Evolutionary conservation across 2,888 invertebrate species (phyloP).

Genomic region (Zygaena filipendulae): DNA sequence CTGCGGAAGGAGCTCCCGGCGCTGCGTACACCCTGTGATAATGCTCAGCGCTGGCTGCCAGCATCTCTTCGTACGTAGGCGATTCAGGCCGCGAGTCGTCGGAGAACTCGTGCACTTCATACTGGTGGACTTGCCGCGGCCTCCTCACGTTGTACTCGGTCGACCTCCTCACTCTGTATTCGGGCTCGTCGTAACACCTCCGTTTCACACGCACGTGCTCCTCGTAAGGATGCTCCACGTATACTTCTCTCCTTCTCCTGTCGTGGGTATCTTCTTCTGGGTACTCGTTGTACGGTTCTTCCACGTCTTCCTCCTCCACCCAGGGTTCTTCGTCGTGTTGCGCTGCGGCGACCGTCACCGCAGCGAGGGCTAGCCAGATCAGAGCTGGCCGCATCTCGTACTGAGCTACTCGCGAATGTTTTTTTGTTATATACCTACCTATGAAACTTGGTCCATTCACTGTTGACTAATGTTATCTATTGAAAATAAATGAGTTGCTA

Average conservation of each 20-base stretch:
- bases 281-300: conserved; percentile 31
- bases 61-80: conserved; percentile 51
- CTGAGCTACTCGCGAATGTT: conserved; percentile 29
- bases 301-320: conserved; percentile 42
- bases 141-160: conserved; percentile 27
- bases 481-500: conserved; percentile 32
- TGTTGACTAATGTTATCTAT: conserved; percentile 24
- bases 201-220: conserved; percentile 43
- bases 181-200: conserved; percentile 26
- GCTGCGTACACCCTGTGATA: conserved; percentile 44
- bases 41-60: conserved; percentile 55
- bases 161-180: conserved; percentile 23
- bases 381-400: conserved; percentile 40
- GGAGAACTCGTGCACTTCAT: conserved; percentile 48
- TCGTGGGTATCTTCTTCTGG: conserved; percentile 21
- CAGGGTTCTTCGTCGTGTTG: conserved; percentile 36
- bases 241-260: conserved; percentile 28
- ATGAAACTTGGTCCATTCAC: conserved; percentile 51
- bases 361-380: conserved; percentile 29
- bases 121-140: conserved; percentile 46
- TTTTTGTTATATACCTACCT: conserved; percentile 59
- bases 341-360: conserved; percentile 29
- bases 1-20: conserved; percentile 22
- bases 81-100: conserved; percentile 34
- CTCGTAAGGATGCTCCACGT: conserved; percentile 32